Base-by-base conservation (phyloP, 2,797 vertebrate species). In the Salarias fasciatus region DNA sequence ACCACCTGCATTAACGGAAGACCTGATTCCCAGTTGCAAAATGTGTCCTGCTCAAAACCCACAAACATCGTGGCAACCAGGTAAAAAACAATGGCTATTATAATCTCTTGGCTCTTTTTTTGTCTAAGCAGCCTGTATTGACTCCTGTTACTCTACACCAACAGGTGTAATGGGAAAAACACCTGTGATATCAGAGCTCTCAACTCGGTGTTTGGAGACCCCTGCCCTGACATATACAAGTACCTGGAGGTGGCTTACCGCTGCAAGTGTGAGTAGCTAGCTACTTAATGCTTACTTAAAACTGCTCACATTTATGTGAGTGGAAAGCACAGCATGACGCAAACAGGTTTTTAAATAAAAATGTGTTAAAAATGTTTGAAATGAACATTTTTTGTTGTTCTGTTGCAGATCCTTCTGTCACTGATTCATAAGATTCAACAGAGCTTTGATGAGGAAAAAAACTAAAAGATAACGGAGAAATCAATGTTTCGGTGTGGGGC, bases 161-260 rank as follows among this genome's bases (percentile, higher is more conserved):
- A 61, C 77, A 87, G 87, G 1, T 87, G 85, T n/a, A 71, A 81
- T 5, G 77, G 82, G 12, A 64, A 69, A 50, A 80, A 63, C 33
- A 60, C 13, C 46, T 89, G 87, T 11, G 41, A 6, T 0, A 8
- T 89, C 51, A 1, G 0, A 1, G 75, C 12, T 0, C 15, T 0
- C 6, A 77, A 28, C 65, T 36, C 53, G 0, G 29, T 67, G 44
- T 79, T 89, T 53, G 71, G 71, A 43, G 74, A 89, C 7, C 74
- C 82, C 5, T 87, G 85, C 9, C 0, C 0, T 0, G 60, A 72
- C 13, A 90, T 71, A 4, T 76, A 61, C 50, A 90, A 89, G 66
- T 88, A 88, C 78, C 73, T 87, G 51, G 72, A 87, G 52, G 42
- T 85, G 55, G 48, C 78, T 14, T 90, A 86, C 28, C 0, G 0